Conservation (phyloP, 2,888 invertebrate species). For the Anodontia alba region DNA sequence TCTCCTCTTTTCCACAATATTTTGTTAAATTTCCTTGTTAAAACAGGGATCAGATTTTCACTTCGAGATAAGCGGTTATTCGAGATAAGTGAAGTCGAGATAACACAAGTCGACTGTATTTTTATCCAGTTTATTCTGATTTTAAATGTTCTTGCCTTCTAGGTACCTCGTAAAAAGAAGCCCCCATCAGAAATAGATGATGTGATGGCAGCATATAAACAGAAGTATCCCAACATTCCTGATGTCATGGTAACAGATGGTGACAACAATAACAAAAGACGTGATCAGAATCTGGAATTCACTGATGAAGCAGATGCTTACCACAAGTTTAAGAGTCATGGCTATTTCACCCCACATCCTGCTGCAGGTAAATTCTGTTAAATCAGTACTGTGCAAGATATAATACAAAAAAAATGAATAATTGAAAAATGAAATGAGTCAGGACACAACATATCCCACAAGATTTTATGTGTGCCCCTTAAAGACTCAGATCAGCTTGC, state of each 20-base stretch:
- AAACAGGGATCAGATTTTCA: too few species aligned
- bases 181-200: conserved; percentile 56
- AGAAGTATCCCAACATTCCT: conserved; percentile 79
- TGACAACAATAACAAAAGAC: conserved; percentile 36
- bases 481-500: too few species aligned
- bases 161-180: conserved; percentile 30
- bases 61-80: too few species aligned
- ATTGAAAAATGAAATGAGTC: too few species aligned
- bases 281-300: conserved; percentile 78
- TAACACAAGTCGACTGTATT: too few species aligned
- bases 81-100: too few species aligned
- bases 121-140: too few species aligned
- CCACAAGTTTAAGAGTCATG: conserved; percentile 81
- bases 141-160: not conserved
- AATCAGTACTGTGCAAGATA: not conserved
- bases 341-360: conserved; percentile 82
- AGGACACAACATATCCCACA: too few species aligned
- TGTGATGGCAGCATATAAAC: conserved; percentile 68
- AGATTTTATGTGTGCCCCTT: too few species aligned
- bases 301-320: conserved; percentile 82
- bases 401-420: too few species aligned
- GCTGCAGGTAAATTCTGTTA: conserved; percentile 57
- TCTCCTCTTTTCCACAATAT: too few species aligned
- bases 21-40: too few species aligned
- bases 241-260: conserved; percentile 52